phyloP scores from a whole-genome alignment of 2,113 vertebrate genomes.

The Cololabis saira region DNA sequence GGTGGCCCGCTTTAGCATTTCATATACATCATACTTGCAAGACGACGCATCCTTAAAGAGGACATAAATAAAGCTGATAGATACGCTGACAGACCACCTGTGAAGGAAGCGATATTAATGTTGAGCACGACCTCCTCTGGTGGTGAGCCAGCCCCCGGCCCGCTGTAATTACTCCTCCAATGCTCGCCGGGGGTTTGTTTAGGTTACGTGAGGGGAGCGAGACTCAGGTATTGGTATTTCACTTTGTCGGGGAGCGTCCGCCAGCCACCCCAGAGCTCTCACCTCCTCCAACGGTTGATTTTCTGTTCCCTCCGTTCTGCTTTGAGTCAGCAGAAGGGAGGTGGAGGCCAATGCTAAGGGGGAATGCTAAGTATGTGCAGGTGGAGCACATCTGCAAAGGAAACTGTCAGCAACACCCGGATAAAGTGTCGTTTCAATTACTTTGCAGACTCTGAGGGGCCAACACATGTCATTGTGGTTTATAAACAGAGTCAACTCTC shows the following conservation, averaged over 20 bases:
- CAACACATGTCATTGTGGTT: conserved; percentile 29
- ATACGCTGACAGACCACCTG: not conserved
- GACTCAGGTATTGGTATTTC: conserved; percentile 62
- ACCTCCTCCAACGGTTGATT: conserved; percentile 55
- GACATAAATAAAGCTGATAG: not conserved
- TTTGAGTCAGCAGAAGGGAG: conserved; percentile 4
- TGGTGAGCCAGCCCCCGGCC: no score
- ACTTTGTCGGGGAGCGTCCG: not conserved
- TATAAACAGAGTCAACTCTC: conserved; percentile 36
- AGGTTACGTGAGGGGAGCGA: conserved; percentile 55
- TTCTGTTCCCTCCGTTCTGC: conserved; percentile 53
- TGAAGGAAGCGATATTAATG: conserved; percentile 23
- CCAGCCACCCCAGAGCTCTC: conserved; percentile 43
- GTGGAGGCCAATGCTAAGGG: conserved; percentile 1
- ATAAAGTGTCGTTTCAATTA: conserved; percentile 58
- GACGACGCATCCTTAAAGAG: conserved; percentile 38
- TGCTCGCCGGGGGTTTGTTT: conserved; percentile 64
- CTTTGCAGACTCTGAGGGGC: conserved; percentile 30
- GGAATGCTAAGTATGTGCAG: conserved; percentile 1
- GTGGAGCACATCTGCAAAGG: conserved; percentile 23
- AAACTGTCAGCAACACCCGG: conserved; percentile 35
- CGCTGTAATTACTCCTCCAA: conserved; percentile 68
- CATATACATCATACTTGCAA: no score
- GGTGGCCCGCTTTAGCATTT: no score
- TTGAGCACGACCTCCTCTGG: conserved; percentile 2